Conservation (phyloP, 1,140 invertebrate genomes). For the Philotrypesis tridentata region DNA sequence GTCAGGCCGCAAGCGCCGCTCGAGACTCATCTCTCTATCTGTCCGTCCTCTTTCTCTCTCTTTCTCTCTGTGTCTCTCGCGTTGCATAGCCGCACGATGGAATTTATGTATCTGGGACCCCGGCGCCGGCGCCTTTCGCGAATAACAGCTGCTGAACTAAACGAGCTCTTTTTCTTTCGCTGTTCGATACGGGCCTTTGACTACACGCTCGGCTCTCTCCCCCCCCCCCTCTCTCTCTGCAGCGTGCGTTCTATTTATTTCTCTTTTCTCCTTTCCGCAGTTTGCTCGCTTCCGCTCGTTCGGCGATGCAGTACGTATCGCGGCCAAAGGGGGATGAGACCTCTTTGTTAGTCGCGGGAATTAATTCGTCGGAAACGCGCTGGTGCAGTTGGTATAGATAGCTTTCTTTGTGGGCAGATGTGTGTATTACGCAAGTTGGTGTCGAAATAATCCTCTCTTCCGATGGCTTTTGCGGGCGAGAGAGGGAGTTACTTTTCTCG, state of each 20-base stretch:
- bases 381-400: not conserved
- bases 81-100: not conserved
- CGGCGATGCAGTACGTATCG: too few relatives aligned
- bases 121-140: not conserved
- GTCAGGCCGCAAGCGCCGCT: not conserved
- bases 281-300: not conserved
- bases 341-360: not conserved
- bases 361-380: not conserved
- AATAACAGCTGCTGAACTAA: slow-evolving; percentile 11
- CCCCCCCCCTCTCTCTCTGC: too few relatives aligned
- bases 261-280: not conserved
- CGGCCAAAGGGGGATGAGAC: not conserved
- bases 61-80: not conserved
- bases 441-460: too few relatives aligned
- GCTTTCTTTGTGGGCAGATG: too few relatives aligned
- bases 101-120: slow-evolving; percentile 21
- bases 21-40: slow-evolving; percentile 22
- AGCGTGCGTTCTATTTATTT: too few relatives aligned
- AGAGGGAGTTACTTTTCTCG: too few relatives aligned
- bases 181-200: not conserved
- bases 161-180: slow-evolving; percentile 15
- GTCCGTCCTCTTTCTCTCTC: not conserved
- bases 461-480: not conserved
- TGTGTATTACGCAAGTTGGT: too few relatives aligned
- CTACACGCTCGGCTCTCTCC: too few relatives aligned